A percentile compares a stretch with the other conserved stretches of the same genome.
Conservation (phyloP, 2,888 invertebrate species). For the Eupithecia centaureata region DNA sequence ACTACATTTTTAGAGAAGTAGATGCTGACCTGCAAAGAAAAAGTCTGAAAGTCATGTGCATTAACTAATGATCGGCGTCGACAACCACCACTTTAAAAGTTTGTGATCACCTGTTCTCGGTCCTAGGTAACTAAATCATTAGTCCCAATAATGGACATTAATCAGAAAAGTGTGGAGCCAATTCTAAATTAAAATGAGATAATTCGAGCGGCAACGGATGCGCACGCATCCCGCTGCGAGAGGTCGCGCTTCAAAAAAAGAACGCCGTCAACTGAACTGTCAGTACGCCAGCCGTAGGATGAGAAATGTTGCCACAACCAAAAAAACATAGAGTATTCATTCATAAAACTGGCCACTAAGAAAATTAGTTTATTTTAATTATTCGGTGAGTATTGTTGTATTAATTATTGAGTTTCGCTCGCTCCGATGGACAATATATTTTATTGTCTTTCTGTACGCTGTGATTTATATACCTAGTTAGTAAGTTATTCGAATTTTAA, state of each 20-base stretch:
- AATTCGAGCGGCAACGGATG: conserved; percentile 78
- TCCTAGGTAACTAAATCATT: conserved; percentile 42
- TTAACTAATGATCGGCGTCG: neutral
- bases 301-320: conserved; percentile 76
- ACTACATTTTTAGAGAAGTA: neutral
- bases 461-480: conserved; percentile 83
- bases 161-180: conserved; percentile 59
- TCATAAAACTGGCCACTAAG: conserved; percentile 75
- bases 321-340: conserved; percentile 72
- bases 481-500: conserved; percentile 84
- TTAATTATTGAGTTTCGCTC: conserved; percentile 73
- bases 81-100: neutral
- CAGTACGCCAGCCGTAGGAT: conserved; percentile 74
- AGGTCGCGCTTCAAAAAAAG: conserved; percentile 77
- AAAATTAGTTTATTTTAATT: conserved; percentile 84
- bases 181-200: conserved; percentile 78
- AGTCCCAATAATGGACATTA: conserved; percentile 49
- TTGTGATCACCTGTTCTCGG: neutral
- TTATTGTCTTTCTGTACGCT: conserved; percentile 77
- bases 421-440: conserved; percentile 78
- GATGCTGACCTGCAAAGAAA: neutral
- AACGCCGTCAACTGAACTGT: conserved; percentile 77
- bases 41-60: neutral
- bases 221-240: conserved; percentile 72
- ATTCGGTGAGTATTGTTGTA: conserved; percentile 79